Evolutionary conservation across 2,113 vertebrate species (phyloP).

Genomic region (Solea senegalensis): DNA sequence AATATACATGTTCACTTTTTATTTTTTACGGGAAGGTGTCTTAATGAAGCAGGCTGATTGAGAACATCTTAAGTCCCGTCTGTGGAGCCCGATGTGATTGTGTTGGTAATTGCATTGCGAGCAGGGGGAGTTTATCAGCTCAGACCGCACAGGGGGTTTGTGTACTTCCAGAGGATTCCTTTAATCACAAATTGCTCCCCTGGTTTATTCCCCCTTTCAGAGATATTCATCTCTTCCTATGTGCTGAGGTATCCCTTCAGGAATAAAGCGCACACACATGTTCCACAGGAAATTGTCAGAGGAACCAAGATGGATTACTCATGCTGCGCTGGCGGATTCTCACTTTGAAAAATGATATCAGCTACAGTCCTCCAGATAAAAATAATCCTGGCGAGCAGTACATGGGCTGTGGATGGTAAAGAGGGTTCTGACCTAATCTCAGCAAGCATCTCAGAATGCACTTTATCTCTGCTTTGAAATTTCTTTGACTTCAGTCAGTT

Average conservation of each 20-base stretch:
- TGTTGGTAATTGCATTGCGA: constrained; percentile 72
- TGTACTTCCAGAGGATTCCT: constrained; percentile 66
- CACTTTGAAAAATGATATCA: constrained; percentile 84
- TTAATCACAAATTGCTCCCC: constrained; percentile 78
- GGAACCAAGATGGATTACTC: constrained; percentile 84
- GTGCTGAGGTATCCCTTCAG: constrained; percentile 76
- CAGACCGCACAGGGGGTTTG: constrained; percentile 39
- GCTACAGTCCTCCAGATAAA: constrained; percentile 78
- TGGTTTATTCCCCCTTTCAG: constrained; percentile 62
- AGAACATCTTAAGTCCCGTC: constrained; percentile 62
- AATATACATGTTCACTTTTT: constrained; percentile 25
- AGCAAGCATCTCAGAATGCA: constrained; percentile 72
- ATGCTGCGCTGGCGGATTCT: constrained; percentile 80
- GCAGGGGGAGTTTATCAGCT: constrained; percentile 56
- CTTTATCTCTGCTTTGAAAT: constrained; percentile 62
- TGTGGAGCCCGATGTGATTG: constrained; percentile 59
- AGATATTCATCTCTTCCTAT: constrained; percentile 77
- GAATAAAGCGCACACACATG: constrained; percentile 81
- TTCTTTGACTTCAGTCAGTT: constrained; percentile 57
- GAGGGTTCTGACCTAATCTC: constrained; percentile 75
- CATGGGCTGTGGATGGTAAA: constrained; percentile 60
- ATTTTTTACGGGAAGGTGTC: constrained; percentile 43
- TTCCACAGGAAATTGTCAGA: constrained; percentile 78
- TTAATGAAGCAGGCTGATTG: constrained; percentile 67
- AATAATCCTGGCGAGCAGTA: constrained; percentile 75